Evolutionary conservation across 2,113 vertebrate genomes (phyloP).

Genomic region (Cepphus grylle): DNA sequence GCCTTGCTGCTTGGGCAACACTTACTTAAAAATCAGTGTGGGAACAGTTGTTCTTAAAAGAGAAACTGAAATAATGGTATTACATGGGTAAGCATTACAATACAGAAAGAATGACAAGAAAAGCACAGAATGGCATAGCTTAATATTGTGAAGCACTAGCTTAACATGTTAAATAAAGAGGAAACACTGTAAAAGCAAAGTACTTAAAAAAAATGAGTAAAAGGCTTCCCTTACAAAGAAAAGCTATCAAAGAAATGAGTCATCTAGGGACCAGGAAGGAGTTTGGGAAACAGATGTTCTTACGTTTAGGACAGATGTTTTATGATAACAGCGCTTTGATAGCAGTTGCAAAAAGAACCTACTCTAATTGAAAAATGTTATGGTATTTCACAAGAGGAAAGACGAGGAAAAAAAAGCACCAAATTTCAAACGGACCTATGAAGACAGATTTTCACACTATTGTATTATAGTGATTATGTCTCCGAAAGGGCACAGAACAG

Average conservation of each 20-base stretch:
- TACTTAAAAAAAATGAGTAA: not conserved
- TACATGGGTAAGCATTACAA: not conserved
- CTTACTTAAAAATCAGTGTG: not conserved
- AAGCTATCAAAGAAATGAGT: slow-evolving; percentile 38
- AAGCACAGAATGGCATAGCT: not conserved
- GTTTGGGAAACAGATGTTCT: slow-evolving; percentile 59
- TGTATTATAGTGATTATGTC: not conserved
- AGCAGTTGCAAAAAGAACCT: slow-evolving; percentile 28
- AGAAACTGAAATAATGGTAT: not conserved
- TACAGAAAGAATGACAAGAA: not conserved
- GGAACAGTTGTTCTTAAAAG: not conserved
- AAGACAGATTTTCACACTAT: not conserved
- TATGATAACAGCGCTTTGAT: slow-evolving; percentile 56
- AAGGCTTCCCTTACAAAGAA: not conserved
- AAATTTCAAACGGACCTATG: not conserved
- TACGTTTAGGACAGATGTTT: slow-evolving; percentile 62
- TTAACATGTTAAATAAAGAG: not conserved
- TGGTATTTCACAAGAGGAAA: slow-evolving; percentile 6
- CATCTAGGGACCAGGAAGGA: slow-evolving; percentile 27
- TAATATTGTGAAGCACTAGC: not conserved
- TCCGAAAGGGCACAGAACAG: not conserved
- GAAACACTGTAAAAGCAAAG: not conserved
- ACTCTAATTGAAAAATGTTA: slow-evolving; percentile 48
- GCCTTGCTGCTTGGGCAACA: not conserved
- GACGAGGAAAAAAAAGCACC: not conserved